Conservation (phyloP, 2,888 invertebrate species). For the Rutpela maculata region DNA sequence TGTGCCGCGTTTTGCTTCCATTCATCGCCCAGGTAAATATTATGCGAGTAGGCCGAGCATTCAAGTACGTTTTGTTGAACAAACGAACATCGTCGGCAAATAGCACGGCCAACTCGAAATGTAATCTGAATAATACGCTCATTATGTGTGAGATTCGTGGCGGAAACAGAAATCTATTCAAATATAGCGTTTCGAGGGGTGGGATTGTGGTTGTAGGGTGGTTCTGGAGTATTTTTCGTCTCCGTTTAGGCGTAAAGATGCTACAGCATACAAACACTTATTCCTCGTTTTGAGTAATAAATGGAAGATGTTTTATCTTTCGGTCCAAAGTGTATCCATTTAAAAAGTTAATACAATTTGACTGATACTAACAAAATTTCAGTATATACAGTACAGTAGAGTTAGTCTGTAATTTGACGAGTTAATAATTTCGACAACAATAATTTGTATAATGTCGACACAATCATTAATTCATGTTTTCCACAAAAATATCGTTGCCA, state of each 20-base stretch:
- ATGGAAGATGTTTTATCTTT: neutral
- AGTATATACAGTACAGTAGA: too few relatives aligned
- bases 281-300: neutral
- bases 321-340: neutral
- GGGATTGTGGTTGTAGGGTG: constrained; percentile 34
- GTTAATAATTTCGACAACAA: too few relatives aligned
- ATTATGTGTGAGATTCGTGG: constrained; percentile 71
- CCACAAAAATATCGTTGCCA: too few relatives aligned
- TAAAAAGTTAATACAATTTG: too few relatives aligned
- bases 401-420: too few relatives aligned
- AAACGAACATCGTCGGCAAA: constrained; percentile 45
- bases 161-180: constrained; percentile 72
- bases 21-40: constrained; percentile 52
- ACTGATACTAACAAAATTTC: too few relatives aligned
- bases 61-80: constrained; percentile 43
- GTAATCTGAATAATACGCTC: constrained; percentile 58
- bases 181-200: constrained; percentile 57
- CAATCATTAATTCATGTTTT: too few relatives aligned
- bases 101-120: constrained; percentile 45
- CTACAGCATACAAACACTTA: constrained; percentile 19
- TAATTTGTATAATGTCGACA: too few relatives aligned
- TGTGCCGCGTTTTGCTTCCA: constrained; percentile 45
- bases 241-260: constrained; percentile 27
- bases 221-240: constrained; percentile 27
- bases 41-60: constrained; percentile 42